Percentiles rank a stretch among this genome's conserved stretches.
Evolutionary conservation across 1,140 invertebrate species (phyloP).

Genomic region (Anastrepha ludens): DNA sequence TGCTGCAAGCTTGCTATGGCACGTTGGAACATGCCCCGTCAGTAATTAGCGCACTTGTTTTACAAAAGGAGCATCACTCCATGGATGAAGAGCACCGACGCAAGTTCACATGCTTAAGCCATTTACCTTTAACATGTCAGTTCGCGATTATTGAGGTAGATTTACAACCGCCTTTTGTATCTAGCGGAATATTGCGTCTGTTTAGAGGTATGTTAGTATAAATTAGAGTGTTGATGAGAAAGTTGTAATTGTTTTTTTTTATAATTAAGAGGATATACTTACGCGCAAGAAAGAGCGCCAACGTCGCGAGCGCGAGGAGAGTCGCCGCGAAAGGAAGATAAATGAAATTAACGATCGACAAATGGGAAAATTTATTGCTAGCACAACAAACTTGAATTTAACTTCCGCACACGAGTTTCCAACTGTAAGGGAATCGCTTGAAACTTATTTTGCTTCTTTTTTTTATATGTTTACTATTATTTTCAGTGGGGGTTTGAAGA

Average conservation of each 20-base stretch:
- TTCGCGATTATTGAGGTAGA: conserved; percentile 93
- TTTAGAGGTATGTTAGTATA: conserved; percentile 79
- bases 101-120: conserved; percentile 87
- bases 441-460: background rate
- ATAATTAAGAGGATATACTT: conserved; percentile 78
- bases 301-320: conserved; percentile 81
- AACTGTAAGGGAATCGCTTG: conserved; percentile 62
- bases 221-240: background rate
- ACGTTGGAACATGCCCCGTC: conserved; percentile 85
- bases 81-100: conserved; percentile 88
- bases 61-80: conserved; percentile 89
- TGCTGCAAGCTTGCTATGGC: conserved; percentile 91
- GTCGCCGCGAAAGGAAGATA: conserved; percentile 81
- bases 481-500: conserved; percentile 71
- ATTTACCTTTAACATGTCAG: conserved; percentile 91
- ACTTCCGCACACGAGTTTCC: conserved; percentile 82
- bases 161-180: conserved; percentile 83
- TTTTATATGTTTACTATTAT: background rate
- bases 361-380: conserved; percentile 78
- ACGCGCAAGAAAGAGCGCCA: conserved; percentile 79
- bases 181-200: conserved; percentile 78
- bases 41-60: conserved; percentile 82
- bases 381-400: conserved; percentile 77
- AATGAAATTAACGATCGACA: conserved; percentile 82
- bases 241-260: background rate